Base-by-base conservation (phyloP, 2,888 invertebrate genomes). In the Luperina nickerlii region DNA sequence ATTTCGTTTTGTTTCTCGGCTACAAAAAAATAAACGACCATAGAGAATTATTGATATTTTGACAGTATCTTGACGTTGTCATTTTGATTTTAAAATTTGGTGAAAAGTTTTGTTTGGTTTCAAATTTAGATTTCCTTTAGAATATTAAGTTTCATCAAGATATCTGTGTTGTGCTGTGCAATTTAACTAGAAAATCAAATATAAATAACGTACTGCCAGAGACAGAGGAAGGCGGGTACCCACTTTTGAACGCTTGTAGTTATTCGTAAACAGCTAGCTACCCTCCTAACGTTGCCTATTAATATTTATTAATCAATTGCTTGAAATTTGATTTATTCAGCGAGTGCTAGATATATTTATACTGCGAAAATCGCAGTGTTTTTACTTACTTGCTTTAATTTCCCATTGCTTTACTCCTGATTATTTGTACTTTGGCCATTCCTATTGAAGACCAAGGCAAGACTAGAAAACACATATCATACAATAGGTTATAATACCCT, bases 311-410 rank as follows among this genome's bases (percentile, higher is more conserved):
- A 1, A 78, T 27, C 2, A 79, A 57, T 78, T 73, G 32, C 75
- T 74, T 79, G 24, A 48, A 76, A 24, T 77, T 42, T 38, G 42
- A n/a, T 5, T n/a, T 38, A 54, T 38, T 42, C 8, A 8, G 27
- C 8, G 11, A 82, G 2, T 27, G 32, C 42, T 51, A 69, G 54
- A 18, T 18, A 54, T 68, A 38, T n/a, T n/a, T n/a, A n/a, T 20
- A 38, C 18, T 76, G 27, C 15, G 15, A 65, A 74, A 66, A 42
- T 51, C 42, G 0, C n/a, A 48, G 2, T 67, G 27, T 48, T 54
- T 51, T 84, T 68, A 84, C 85, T 81, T 63, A 57, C 80, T 63
- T 84, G 68, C 80, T 84, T 80, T n/a, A 63, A 38, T 42, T 63
- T 69, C 42, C 27, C 13, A 24, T 79, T 68, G 79, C 51, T 85